Evolutionary conservation across 2,888 invertebrate species (phyloP), one percentile per base, ranked within the genome.

Genomic region (Diaphora mendica): DNA sequence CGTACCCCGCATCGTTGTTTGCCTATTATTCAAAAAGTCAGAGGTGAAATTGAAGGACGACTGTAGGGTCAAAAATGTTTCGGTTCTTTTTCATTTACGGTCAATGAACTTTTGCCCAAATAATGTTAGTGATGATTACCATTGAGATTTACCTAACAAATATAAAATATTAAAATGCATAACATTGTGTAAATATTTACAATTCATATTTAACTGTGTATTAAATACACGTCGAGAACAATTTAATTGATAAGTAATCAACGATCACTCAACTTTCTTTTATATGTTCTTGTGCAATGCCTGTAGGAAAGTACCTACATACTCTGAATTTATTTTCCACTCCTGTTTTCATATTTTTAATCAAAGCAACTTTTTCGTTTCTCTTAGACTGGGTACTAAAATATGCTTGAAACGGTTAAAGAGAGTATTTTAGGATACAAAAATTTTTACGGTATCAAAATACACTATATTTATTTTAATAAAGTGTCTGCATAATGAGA

Each of bases 1-100:
- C 92, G 82, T 82, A n/a, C 84, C 79, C 87, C 88, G 87, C 89
- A 87, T 87, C 88, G 86, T 87, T 90, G 90, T 93, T 93, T 92
- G 86, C 87, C 90, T 91, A 91, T 92, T 91, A 91, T 91, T 91
- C 87, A 90, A 86, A 90, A 91, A 91, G 92, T 91, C 91, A 92
- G 89, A 93, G 93, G 91, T 91, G 84, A 89, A 87, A 88, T 88
- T 83, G 85, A 86, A 79, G 81, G 83, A 80, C 83, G 77, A 70
- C 68, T 74, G 75, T 73, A 78, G 75, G 78, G 79, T 75, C 71
- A 80, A 81, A 78, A 80, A 76, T 77, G 73, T 78, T 68, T 69
- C 35, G 39, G 72, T 71, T 39, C 77, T 39, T 81, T 77, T 73
- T 77, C 75, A 72, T 78, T 77, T 74, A 80, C 68, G 74, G 75